Conservation (phyloP, 1,140 invertebrate genomes). For the Drosophila azteca region DNA sequence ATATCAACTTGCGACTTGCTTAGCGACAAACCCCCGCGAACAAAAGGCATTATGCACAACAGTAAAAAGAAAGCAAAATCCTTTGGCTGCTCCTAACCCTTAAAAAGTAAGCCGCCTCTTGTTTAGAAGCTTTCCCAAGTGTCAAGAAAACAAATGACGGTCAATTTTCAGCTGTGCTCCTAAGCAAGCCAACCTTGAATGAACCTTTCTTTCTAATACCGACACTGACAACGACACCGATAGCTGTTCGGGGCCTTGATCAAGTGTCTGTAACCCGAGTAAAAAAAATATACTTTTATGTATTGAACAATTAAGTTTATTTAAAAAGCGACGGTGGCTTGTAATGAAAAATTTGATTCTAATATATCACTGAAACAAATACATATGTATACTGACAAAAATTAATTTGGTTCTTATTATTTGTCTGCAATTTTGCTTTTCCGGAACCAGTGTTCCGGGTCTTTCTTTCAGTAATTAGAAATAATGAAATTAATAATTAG, state of each 20-base stretch:
- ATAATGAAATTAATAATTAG: too few relatives aligned
- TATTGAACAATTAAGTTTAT: slow-evolving; percentile 49
- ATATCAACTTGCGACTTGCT: slow-evolving; percentile 79
- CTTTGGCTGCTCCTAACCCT: slow-evolving; percentile 40
- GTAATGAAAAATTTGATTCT: background rate
- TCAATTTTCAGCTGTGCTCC: slow-evolving; percentile 49
- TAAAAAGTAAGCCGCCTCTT: slow-evolving; percentile 52
- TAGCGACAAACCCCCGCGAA: slow-evolving; percentile 55
- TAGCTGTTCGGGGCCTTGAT: slow-evolving; percentile 25
- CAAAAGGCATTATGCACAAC: slow-evolving; percentile 61
- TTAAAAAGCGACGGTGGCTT: slow-evolving; percentile 5
- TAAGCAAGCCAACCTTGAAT: slow-evolving; percentile 50
- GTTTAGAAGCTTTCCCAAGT: slow-evolving; percentile 68
- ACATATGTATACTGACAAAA: slow-evolving; percentile 19
- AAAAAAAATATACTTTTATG: slow-evolving; percentile 60
- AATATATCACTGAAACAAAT: too few relatives aligned
- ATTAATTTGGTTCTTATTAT: slow-evolving; percentile 19
- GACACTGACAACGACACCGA: slow-evolving; percentile 46
- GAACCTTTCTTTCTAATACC: slow-evolving; percentile 47
- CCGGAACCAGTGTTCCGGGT: slow-evolving; percentile 1
- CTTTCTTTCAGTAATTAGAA: background rate
- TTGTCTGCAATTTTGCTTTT: too few relatives aligned
- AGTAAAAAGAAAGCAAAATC: slow-evolving; percentile 33
- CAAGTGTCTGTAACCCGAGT: slow-evolving; percentile 65
- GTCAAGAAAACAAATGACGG: slow-evolving; percentile 80